These are phyloP conservation scores for Pantherophis alleghaniensis DNA, from an alignment of 2,797 vertebrate species.

Conservation along the genomic window DNA sequence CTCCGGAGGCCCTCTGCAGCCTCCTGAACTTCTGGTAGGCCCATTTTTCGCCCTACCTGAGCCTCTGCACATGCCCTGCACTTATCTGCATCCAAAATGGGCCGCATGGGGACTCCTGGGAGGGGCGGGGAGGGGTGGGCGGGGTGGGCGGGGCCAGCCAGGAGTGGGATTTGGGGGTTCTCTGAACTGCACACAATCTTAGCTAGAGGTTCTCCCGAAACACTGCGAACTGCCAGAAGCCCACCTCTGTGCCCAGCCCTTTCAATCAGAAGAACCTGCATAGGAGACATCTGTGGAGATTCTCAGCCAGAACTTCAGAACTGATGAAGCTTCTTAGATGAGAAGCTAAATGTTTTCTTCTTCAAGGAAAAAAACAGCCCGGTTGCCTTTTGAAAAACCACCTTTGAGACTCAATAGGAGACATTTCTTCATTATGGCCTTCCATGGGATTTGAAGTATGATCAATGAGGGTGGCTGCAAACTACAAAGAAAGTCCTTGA, in stretches of 20 bases:
- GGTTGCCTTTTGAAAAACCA: not conserved
- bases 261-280: not conserved
- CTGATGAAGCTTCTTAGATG: not conserved
- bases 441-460: not conserved
- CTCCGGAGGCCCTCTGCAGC: accelerated
- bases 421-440: not conserved
- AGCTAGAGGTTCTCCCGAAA: too few relatives aligned
- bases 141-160: too few relatives aligned
- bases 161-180: too few relatives aligned
- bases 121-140: too few relatives aligned
- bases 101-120: too few relatives aligned
- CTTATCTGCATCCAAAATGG: too few relatives aligned
- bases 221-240: too few relatives aligned
- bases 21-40: too few relatives aligned
- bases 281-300: not conserved
- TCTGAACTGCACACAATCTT: too few relatives aligned
- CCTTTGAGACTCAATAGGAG: not conserved
- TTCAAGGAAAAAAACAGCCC: not conserved
- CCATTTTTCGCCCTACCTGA: too few relatives aligned
- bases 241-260: not conserved
- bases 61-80: too few relatives aligned
- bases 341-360: not conserved
- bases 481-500: not conserved
- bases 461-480: not conserved
- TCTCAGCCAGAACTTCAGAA: not conserved